Conservation (phyloP, 2,113 vertebrate species). For the Alaudala cheleensis region DNA sequence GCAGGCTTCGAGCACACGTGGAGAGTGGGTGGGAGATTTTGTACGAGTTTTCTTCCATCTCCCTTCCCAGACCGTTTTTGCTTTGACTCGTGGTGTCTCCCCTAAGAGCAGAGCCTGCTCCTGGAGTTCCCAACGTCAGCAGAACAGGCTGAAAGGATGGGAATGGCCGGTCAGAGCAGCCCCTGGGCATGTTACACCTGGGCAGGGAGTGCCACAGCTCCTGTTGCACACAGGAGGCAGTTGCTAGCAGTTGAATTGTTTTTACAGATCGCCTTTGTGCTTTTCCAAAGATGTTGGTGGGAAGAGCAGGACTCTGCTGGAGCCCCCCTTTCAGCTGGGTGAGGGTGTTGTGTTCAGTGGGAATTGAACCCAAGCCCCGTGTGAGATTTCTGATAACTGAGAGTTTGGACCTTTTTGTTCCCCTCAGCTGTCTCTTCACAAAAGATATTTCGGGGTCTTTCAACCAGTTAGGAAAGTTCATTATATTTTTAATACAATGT, state of each 20-base stretch:
- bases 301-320: neutral
- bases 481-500: conserved; percentile 76
- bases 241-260: neutral
- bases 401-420: neutral
- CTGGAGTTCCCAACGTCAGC: neutral
- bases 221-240: neutral
- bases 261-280: neutral
- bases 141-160: neutral
- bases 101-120: neutral
- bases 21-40: neutral
- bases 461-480: conserved; percentile 67
- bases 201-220: fast-evolving
- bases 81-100: neutral
- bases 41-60: neutral
- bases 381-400: neutral
- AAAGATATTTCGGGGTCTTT: conserved; percentile 52
- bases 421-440: neutral
- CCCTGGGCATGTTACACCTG: fast-evolving
- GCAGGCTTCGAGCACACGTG: neutral
- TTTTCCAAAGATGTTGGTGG: neutral
- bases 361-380: fast-evolving
- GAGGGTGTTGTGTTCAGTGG: neutral
- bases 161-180: neutral
- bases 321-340: neutral
- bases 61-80: neutral